phyloP scores from a whole-genome alignment of 2,797 vertebrate species.

The Sebastes taczanowskii region DNA sequence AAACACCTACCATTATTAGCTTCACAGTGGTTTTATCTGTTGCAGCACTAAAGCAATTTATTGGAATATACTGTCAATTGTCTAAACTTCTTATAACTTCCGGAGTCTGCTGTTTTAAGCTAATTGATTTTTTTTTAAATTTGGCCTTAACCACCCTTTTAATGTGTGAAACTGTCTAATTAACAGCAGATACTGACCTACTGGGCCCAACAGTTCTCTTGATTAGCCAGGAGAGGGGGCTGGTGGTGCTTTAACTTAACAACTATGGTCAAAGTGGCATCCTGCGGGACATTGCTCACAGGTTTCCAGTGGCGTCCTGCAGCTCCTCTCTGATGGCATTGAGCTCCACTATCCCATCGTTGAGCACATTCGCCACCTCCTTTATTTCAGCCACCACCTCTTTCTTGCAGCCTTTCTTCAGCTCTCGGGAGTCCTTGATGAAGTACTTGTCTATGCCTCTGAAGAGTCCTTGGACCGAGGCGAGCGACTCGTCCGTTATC shows the following conservation, averaged over 20 bases:
- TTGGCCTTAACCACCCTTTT: not conserved
- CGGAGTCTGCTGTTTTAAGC: no score
- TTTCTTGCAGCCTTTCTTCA: slow-evolving; percentile 77
- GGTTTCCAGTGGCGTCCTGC: slow-evolving; percentile 66
- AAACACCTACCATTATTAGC: not conserved
- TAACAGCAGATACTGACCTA: not conserved
- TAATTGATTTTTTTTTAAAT: not conserved
- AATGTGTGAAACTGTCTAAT: not conserved
- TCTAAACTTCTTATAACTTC: not conserved
- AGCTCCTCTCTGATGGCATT: slow-evolving; percentile 79
- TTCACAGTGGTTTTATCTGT: not conserved
- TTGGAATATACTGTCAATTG: not conserved
- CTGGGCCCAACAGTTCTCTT: not conserved
- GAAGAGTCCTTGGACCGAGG: slow-evolving; percentile 66
- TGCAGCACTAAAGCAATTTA: no score
- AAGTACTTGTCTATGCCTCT: slow-evolving; percentile 81
- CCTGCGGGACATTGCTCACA: slow-evolving; percentile 38
- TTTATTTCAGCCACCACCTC: slow-evolving; percentile 75
- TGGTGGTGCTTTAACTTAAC: not conserved
- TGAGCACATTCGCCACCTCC: slow-evolving; percentile 67
- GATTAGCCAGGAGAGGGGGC: slow-evolving; percentile 30
- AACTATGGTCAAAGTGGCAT: not conserved
- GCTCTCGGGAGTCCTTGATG: slow-evolving; percentile 73
- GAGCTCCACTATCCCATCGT: slow-evolving; percentile 70
- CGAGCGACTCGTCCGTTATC: slow-evolving; percentile 24